Conservation (phyloP, 1,140 invertebrate genomes). For the Heliconius congener region DNA sequence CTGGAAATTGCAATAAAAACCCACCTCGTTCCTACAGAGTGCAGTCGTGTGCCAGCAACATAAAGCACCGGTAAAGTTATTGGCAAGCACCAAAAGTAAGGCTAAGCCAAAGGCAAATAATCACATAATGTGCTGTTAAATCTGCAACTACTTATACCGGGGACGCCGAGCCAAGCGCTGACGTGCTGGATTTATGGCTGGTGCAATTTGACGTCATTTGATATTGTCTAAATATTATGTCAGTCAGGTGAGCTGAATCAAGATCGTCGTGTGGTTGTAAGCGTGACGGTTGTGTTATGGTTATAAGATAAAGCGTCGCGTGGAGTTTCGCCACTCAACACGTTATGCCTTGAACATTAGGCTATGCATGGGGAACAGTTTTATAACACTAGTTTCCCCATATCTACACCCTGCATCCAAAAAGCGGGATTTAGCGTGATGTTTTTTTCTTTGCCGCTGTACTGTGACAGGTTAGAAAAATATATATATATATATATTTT, state of each 20-base stretch:
- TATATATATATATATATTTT: neutral
- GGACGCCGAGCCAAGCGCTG: conserved; percentile 39
- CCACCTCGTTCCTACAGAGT: neutral
- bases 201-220: neutral
- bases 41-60: neutral
- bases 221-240: neutral
- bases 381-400: too few species aligned
- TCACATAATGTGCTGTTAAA: conserved; percentile 24
- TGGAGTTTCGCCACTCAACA: too few species aligned
- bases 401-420: too few species aligned
- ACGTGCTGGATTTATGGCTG: conserved; percentile 27
- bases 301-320: too few species aligned
- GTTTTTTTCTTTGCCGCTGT: too few species aligned
- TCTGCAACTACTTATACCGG: conserved; percentile 16
- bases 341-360: too few species aligned
- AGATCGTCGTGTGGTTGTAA: too few species aligned
- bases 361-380: too few species aligned
- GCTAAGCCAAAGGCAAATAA: conserved; percentile 2
- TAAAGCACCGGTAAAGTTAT: conserved; percentile 7
- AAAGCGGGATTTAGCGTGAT: too few species aligned
- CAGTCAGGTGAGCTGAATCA: too few species aligned
- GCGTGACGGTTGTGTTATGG: too few species aligned
- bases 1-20: conserved; percentile 3
- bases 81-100: neutral
- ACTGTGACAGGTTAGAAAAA: neutral